Base-by-base conservation (phyloP, 2,113 vertebrate species). In the Odontophorus gujanensis region DNA sequence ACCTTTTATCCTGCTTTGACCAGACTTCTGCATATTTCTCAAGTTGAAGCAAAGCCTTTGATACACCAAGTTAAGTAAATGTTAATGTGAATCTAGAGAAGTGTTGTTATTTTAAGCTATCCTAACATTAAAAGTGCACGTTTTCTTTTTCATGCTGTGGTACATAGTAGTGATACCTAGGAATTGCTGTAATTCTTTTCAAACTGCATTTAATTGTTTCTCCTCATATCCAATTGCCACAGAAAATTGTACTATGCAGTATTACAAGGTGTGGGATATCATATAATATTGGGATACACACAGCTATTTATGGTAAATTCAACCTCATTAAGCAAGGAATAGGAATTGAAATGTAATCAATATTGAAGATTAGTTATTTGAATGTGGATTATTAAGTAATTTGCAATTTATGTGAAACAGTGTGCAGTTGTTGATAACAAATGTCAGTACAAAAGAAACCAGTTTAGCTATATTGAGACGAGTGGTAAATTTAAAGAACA, bases 251-350 rank as follows among this genome's bases (percentile, higher is more conserved):
- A n/a, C 45, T 71, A 6, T 42, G 18, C 36, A 24, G 25, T n/a
- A 3, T 34, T 58, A 21, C 24, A 25, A 61, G 11, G 50, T 36
- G n/a, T 15, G 28, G 12, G 24, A 6, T 34, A 32, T 61, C 40
- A 47, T 1, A 0, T 74, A 57, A 15, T 51, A 61, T 47, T 73
- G 59, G 28, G 72, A 72, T n/a, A 76, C 26, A 24, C 34, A 34
- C 0, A 2, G 38, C 3, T 85, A 32, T 71, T 83, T 85, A 47
- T 0, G 0, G 30, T 67, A 68, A 86, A 25, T n/a, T 65, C 19
- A 65, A 8, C 47, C 69, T 68, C 47, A n/a, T 62, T 62, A 84
- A 38, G 28, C n/a, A 50, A 76, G 36, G 7, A 67, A 2, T 4
- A 81, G 47, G 7, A 94, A 51, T 36, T 72, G 24, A 72, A 73